Percentiles rank a stretch among this genome's conserved stretches.
Conservation (phyloP, 2,888 invertebrate genomes). For the Hartigia nigra region DNA sequence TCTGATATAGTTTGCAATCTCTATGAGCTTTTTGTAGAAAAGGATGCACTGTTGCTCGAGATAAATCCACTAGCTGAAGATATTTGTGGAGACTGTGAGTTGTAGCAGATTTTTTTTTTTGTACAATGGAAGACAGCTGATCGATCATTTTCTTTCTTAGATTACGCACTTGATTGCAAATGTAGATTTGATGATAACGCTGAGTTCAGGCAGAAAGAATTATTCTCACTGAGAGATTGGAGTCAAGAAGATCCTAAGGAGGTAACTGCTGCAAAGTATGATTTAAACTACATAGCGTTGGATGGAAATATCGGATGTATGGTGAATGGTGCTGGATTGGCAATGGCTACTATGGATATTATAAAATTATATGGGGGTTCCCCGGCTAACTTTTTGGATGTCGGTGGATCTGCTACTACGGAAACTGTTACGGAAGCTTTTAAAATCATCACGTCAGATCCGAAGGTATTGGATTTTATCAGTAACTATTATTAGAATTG, state of each 20-base stretch:
- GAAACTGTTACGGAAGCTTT: slow-evolving; percentile 71
- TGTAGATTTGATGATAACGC: slow-evolving; percentile 73
- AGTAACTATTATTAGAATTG: background rate
- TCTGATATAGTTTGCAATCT: slow-evolving; percentile 55
- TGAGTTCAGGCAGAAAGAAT: slow-evolving; percentile 68
- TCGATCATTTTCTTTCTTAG: slow-evolving; percentile 48
- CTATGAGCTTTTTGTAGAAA: slow-evolving; percentile 69
- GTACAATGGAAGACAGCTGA: background rate
- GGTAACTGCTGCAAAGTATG: slow-evolving; percentile 67
- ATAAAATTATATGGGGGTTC: slow-evolving; percentile 71
- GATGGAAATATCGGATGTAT: slow-evolving; percentile 73
- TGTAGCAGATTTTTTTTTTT: background rate
- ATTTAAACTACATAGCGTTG: slow-evolving; percentile 71
- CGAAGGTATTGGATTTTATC: slow-evolving; percentile 58
- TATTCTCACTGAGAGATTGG: slow-evolving; percentile 69
- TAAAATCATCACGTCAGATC: slow-evolving; percentile 71
- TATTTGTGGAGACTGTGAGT: slow-evolving; percentile 47
- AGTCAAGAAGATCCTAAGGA: slow-evolving; percentile 70
- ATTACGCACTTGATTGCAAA: slow-evolving; percentile 72
- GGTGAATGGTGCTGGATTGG: slow-evolving; percentile 73
- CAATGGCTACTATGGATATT: slow-evolving; percentile 76
- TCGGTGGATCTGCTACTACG: slow-evolving; percentile 71
- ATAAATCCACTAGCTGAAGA: slow-evolving; percentile 73
- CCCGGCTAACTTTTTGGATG: slow-evolving; percentile 74
- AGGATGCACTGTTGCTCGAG: slow-evolving; percentile 70